Evolutionary conservation across 2,888 invertebrate species (phyloP).

Genomic region (Silvanus unidentatus): DNA sequence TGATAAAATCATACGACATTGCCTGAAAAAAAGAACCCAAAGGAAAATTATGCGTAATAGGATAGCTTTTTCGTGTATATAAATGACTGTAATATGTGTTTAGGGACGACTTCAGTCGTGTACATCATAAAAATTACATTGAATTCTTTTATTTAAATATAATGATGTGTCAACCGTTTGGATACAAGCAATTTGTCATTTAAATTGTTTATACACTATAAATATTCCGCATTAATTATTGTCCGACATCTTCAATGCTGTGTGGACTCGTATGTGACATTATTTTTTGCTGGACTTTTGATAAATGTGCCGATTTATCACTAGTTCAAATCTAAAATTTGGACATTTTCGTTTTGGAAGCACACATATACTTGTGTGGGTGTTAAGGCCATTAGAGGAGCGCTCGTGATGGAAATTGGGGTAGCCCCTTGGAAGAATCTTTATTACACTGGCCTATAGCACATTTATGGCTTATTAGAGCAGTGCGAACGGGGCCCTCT

Average conservation of each 20-base stretch:
- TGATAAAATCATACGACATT: slow-evolving; percentile 27
- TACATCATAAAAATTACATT: slow-evolving; percentile 21
- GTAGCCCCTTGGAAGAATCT: slow-evolving; percentile 6
- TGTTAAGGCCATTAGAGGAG: not conserved
- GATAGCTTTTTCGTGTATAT: slow-evolving; percentile 31
- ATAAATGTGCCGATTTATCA: too few relatives aligned
- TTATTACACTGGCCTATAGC: slow-evolving; percentile 10
- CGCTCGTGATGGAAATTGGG: not conserved
- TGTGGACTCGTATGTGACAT: too few relatives aligned
- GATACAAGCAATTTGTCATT: slow-evolving; percentile 15
- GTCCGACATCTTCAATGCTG: too few relatives aligned
- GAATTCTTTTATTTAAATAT: slow-evolving; percentile 17
- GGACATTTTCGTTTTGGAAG: too few relatives aligned
- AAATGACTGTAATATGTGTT: slow-evolving; percentile 25
- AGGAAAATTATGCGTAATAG: slow-evolving; percentile 28
- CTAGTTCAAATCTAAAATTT: too few relatives aligned
- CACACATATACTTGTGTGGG: too few relatives aligned
- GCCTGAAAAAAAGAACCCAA: slow-evolving; percentile 20
- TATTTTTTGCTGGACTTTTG: too few relatives aligned
- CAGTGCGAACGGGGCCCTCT: slow-evolving; percentile 4
- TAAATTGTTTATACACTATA: slow-evolving; percentile 10
- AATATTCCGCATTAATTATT: slow-evolving; percentile 1
- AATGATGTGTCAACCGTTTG: slow-evolving; percentile 10
- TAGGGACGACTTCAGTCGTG: slow-evolving; percentile 14
- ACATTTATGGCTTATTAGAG: slow-evolving; percentile 11